A percentile compares a stretch with the other conserved stretches of the same genome.
These are phyloP conservation scores for Heteromormyrus szaboi DNA, from an alignment of 2,797 vertebrate genomes.

Conservation along the genomic window DNA sequence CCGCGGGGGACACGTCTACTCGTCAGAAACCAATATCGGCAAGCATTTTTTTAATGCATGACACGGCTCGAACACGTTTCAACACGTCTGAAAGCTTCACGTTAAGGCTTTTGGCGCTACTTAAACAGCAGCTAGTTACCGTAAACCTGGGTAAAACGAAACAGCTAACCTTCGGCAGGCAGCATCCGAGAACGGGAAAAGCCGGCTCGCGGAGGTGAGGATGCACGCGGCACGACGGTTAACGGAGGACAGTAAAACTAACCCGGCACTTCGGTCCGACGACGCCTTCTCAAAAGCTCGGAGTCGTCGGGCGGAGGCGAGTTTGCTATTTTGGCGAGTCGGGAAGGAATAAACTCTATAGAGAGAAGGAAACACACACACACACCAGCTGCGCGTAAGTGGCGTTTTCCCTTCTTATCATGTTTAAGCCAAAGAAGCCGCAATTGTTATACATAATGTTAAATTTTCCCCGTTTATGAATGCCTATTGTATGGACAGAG, in stretches of 20 bases:
- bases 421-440: background rate
- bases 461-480: background rate
- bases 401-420: background rate
- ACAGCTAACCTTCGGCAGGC: background rate
- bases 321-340: background rate
- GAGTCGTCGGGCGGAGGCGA: background rate
- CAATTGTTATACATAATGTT: background rate
- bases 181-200: background rate
- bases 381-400: background rate
- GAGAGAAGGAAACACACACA: background rate
- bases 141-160: background rate
- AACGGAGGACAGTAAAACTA: background rate
- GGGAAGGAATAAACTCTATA: background rate
- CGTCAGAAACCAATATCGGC: background rate
- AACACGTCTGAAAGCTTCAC: background rate
- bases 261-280: background rate
- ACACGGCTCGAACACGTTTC: background rate
- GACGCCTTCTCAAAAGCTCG: background rate
- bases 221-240: background rate
- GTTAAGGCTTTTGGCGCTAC: background rate
- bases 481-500: background rate
- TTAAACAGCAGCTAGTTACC: background rate
- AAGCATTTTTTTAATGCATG: background rate
- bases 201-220: background rate
- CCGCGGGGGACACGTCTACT: background rate